Conservation (phyloP, 2,888 invertebrate species). For the Eurois occulta region DNA sequence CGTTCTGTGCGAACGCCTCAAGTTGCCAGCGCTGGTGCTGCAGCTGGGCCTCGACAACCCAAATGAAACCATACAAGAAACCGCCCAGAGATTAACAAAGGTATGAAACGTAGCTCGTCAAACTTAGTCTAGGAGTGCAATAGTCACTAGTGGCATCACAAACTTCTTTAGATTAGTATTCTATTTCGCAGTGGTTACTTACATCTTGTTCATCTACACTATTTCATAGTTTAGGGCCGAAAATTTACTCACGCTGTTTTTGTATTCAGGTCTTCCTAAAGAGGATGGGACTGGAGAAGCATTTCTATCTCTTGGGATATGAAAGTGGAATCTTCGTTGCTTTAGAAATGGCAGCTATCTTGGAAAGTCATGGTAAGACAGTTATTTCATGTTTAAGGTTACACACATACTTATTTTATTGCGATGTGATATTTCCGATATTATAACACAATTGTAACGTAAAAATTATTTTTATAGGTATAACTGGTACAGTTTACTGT, state of each 20-base stretch:
- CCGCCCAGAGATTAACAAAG: conserved; percentile 73
- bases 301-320: conserved; percentile 78
- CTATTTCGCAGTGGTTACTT: not conserved
- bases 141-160: not conserved
- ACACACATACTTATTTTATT: no score
- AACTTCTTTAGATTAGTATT: not conserved
- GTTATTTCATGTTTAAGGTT: not conserved
- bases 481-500: conserved; percentile 79
- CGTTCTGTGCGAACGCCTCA: conserved; percentile 72
- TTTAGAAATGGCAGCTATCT: conserved; percentile 76
- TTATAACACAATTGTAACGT: not conserved
- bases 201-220: not conserved
- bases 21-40: conserved; percentile 72
- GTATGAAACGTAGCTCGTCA: conserved; percentile 52
- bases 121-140: not conserved
- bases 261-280: conserved; percentile 70
- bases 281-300: conserved; percentile 63
- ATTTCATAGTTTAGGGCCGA: no score
- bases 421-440: no score
- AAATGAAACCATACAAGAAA: conserved; percentile 71
- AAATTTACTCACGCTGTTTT: not conserved
- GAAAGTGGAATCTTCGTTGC: conserved; percentile 78
- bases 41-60: conserved; percentile 73
- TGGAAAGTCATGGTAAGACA: conserved; percentile 76
- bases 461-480: conserved; percentile 63